Evolutionary conservation across 2,113 vertebrate genomes (phyloP).

Genomic region (Apeltes quadracus): DNA sequence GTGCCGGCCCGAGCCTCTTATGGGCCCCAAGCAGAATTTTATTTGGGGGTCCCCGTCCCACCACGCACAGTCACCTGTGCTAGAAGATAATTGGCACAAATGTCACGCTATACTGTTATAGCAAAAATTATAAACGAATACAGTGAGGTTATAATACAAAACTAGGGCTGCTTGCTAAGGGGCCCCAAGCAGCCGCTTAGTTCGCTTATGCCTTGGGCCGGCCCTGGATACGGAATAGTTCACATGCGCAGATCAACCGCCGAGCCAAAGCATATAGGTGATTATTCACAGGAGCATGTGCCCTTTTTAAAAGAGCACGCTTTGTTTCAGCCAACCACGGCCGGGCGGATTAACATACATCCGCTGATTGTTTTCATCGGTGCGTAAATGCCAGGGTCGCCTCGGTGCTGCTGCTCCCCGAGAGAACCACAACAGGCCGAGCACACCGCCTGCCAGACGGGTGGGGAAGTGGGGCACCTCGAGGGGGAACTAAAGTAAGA

Average conservation of each 20-base stretch:
- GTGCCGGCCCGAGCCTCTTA: too few relatives aligned
- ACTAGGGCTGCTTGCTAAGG: too few relatives aligned
- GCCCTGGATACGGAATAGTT: slow-evolving; percentile 15
- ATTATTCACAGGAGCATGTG: slow-evolving; percentile 71
- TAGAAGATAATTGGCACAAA: too few relatives aligned
- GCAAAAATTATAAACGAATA: too few relatives aligned
- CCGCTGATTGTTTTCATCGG: slow-evolving; percentile 75
- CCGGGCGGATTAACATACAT: slow-evolving; percentile 72
- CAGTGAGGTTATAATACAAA: too few relatives aligned
- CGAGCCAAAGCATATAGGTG: slow-evolving; percentile 57
- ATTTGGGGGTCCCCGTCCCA: too few relatives aligned
- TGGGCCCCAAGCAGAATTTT: too few relatives aligned
- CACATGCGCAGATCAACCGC: slow-evolving; percentile 49
- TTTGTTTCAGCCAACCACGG: slow-evolving; percentile 65
- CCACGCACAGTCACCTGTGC: too few relatives aligned
- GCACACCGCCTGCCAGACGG: slow-evolving; percentile 17
- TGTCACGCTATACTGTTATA: too few relatives aligned
- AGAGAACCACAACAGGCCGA: slow-evolving; percentile 47
- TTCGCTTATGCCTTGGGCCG: too few relatives aligned
- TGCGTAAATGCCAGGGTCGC: slow-evolving; percentile 72
- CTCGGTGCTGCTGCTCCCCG: too few relatives aligned
- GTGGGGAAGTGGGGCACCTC: neutral
- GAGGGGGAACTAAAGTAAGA: slow-evolving; percentile 5
- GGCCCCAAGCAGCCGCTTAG: too few relatives aligned
- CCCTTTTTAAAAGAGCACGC: slow-evolving; percentile 78